Evolutionary conservation across 2,888 invertebrate genomes (phyloP), one percentile per base, ranked within the genome.

Genomic region (Epirrhoe alternata): DNA sequence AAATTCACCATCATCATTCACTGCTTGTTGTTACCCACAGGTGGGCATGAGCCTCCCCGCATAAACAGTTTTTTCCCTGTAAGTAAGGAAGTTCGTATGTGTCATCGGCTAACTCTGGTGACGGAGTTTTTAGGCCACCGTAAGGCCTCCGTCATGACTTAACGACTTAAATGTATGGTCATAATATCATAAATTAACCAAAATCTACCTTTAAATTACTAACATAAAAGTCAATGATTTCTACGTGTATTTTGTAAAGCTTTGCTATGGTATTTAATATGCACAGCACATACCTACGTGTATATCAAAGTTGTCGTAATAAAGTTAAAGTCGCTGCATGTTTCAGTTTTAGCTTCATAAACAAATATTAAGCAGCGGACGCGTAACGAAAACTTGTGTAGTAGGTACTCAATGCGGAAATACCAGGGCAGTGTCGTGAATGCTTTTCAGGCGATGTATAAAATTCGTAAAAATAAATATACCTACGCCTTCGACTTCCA

Each of bases 301-400:
- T 12, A 52, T 59, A 50, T 35, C 42, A 35, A 54, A 56, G 49
- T 61, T 59, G 61, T 54, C 33, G 33, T 67, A 65, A 69, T 69
- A 66, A 69, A 66, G 16, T 64, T 61, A 8, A 38, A 56, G 53
- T 62, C 33, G 10, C 57, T 52, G 49, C 60, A 57, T 60, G 63
- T 58, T 64, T 14, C 52, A 38, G 55, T 52, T 64, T n/a, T n/a
- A 57, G 68, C 52, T 73, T 61, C 33, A 38, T 66, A 68, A 70
- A 66, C 65, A 59, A 66, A 65, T 65, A 68, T 38, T 33, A 62
- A 42, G 50, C 42, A 64, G 61, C 60, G 45, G 58, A 52, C 58
- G 64, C 56, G 61, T 66, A 61, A 54, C 52, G 58, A 54, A 64
- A 67, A 64, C 33, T 62, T 62, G 64, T 63, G 61, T 66, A n/a